phyloP scores from a whole-genome alignment of 2,888 invertebrate genomes.

The Gibbula magus region DNA sequence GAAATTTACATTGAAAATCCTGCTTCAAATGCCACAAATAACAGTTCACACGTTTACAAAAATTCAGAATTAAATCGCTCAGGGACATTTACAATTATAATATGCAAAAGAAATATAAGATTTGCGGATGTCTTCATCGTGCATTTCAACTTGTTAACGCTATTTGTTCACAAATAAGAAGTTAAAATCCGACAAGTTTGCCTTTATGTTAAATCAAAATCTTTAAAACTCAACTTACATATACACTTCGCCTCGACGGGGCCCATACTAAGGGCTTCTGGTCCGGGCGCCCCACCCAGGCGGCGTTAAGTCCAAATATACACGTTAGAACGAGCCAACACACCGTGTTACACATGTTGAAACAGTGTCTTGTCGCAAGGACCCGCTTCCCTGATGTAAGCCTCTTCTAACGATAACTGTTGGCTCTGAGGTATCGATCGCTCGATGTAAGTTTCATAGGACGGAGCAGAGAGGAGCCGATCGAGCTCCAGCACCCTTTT shows the following conservation, averaged over 20 bases:
- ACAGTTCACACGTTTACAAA: too few relatives aligned
- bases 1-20: too few relatives aligned
- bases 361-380: background rate
- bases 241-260: background rate
- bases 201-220: too few relatives aligned
- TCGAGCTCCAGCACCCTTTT: too few relatives aligned
- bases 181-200: too few relatives aligned
- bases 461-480: constrained; percentile 8
- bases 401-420: background rate
- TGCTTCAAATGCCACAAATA: too few relatives aligned
- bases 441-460: constrained; percentile 1
- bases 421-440: background rate
- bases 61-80: too few relatives aligned
- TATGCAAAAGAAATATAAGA: too few relatives aligned
- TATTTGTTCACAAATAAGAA: too few relatives aligned
- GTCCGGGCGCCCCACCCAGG: background rate
- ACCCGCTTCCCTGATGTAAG: background rate
- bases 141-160: too few relatives aligned
- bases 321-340: background rate
- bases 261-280: background rate
- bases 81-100: too few relatives aligned
- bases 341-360: background rate
- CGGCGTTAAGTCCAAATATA: background rate
- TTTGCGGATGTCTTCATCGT: too few relatives aligned
- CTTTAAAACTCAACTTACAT: background rate